Percentiles rank a stretch among this genome's conserved stretches.
These are phyloP conservation scores for Drosophila fungiperda DNA, from an alignment of 2,888 invertebrate species.

Conservation along the genomic window DNA sequence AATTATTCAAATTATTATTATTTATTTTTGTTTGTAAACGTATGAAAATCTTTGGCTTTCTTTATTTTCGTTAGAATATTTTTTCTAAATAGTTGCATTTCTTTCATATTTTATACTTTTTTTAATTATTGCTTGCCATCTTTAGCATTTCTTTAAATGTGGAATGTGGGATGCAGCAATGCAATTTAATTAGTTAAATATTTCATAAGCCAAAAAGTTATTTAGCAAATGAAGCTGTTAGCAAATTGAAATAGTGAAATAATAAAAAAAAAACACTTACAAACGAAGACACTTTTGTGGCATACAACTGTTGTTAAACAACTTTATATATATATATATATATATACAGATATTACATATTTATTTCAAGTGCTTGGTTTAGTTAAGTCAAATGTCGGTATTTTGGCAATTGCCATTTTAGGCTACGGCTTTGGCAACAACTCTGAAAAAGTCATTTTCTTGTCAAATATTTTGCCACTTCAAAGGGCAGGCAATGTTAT, in stretches of 20 bases:
- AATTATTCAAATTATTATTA: neutral
- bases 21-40: neutral
- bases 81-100: neutral
- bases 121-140: neutral
- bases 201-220: neutral
- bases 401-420: constrained; percentile 44
- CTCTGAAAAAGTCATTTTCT: constrained; percentile 65
- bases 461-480: constrained; percentile 79
- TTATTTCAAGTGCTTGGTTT: constrained; percentile 28
- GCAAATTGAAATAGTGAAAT: constrained; percentile 14
- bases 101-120: neutral
- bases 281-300: constrained; percentile 12
- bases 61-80: neutral
- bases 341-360: neutral
- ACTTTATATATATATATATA: neutral
- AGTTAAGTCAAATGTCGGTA: constrained; percentile 45
- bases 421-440: constrained; percentile 15
- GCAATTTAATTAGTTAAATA: neutral
- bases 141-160: neutral
- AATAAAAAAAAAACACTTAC: neutral
- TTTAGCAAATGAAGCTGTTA: neutral
- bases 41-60: neutral
- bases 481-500: constrained; percentile 57
- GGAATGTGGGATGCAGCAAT: neutral
- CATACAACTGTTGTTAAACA: neutral